Base-by-base conservation (phyloP, 2,888 invertebrate genomes). In the Glyphotaelius pellucidus region DNA sequence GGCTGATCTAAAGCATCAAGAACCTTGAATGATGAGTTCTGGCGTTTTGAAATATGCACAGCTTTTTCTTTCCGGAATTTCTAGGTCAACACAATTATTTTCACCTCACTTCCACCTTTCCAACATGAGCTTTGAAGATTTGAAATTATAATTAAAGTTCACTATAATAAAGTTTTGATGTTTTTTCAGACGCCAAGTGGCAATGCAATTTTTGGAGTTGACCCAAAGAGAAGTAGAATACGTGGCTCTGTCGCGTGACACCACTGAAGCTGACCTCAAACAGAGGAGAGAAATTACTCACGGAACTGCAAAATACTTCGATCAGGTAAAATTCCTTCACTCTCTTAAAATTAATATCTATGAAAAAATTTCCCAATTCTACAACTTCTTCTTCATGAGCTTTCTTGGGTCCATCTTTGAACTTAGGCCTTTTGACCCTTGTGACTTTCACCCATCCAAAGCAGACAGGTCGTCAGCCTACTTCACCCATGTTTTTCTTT, bases 191-290 rank as follows among this genome's bases (percentile, higher is more conserved):
- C 96, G 99, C 90, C 97, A 97, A 94, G 95, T 99, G 90, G 99
- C 99, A 0, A 97, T 99, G 95, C 98, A 98, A 94, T 98, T 98
- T 95, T 96, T 99, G 94, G 98, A 99, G 95, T 94, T 99, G 90
- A 99, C 98, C 0, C 97, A 98, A 94, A 96, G 98, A 90, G 99
- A 99, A 96, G 96, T 98, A 90, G 99, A 99, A 95, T 99, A 99
- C 95, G 98, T 99, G 38, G 98, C 99, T 0, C 95, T 99, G 31
- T 99, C 99, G 42, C 96, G 99, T 93, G 99, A 99, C 94, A 99
- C 99, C 0, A 99, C 99, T 0, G 99, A 99, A 95, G 98, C 99
- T 7, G 99, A 99, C 95, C 96, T 99, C 42, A 99, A 99, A 95
- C 99, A 99, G 95, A 96, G 99, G 90, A 96, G 99, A 94, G 99